Conservation (phyloP, 2,888 invertebrate species). For the Drosophila birchii region DNA sequence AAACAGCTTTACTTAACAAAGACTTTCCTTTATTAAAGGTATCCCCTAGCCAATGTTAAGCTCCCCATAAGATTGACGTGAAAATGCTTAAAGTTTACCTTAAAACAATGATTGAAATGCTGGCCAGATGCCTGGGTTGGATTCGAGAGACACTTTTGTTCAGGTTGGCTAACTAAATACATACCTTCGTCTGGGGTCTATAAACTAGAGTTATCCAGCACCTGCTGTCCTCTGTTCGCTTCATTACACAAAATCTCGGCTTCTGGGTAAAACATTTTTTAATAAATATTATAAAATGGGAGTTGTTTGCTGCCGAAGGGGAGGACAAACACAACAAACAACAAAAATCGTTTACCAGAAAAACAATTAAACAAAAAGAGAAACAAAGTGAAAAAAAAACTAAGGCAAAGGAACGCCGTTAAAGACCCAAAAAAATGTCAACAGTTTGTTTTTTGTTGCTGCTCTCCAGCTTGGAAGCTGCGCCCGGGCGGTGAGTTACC, state of each 20-base stretch:
- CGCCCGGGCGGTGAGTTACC: slow-evolving; percentile 13
- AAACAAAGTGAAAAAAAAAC: slow-evolving; percentile 44
- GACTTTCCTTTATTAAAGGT: slow-evolving; percentile 32
- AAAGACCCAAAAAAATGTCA: slow-evolving; percentile 80
- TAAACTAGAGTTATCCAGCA: slow-evolving; percentile 54
- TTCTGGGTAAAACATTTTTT: slow-evolving; percentile 82
- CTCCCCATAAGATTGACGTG: slow-evolving; percentile 77
- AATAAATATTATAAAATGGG: slow-evolving; percentile 74
- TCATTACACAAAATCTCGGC: slow-evolving; percentile 71
- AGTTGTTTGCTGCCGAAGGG: slow-evolving; percentile 51
- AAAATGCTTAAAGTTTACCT: slow-evolving; percentile 84
- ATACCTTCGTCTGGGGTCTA: slow-evolving; percentile 31
- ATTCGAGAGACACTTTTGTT: slow-evolving; percentile 15
- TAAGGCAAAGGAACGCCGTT: slow-evolving; percentile 64
- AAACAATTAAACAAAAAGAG: slow-evolving; percentile 71
- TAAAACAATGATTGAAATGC: slow-evolving; percentile 82
- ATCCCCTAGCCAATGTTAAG: neutral
- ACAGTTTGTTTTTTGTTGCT: slow-evolving; percentile 50
- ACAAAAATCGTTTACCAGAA: slow-evolving; percentile 76
- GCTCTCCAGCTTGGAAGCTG: slow-evolving; percentile 61
- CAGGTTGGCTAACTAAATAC: slow-evolving; percentile 4
- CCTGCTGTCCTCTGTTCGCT: slow-evolving; percentile 71
- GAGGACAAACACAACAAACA: slow-evolving; percentile 42
- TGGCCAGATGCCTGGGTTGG: slow-evolving; percentile 29
- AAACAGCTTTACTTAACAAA: neutral